phyloP scores from a whole-genome alignment of 2,113 vertebrate species.

The Mandrillus leucophaeus region DNA sequence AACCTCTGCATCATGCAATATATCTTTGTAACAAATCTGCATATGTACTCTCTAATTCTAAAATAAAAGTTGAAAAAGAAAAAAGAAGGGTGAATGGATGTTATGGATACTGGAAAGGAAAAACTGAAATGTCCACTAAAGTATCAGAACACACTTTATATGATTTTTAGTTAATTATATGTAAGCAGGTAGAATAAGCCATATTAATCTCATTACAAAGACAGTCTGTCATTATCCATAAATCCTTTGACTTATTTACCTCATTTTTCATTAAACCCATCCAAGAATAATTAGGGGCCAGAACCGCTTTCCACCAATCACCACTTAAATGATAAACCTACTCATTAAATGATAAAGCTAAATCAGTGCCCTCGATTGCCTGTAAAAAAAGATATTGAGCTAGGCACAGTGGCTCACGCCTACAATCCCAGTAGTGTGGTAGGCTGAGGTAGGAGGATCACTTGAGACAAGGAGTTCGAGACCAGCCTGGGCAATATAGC shows the following conservation, averaged over 20 bases:
- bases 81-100: not conserved
- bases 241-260: not conserved
- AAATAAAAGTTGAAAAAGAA: too few species aligned
- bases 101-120: not conserved
- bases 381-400: not conserved
- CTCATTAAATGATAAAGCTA: not conserved
- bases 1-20: too few species aligned
- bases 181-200: not conserved
- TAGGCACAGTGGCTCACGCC: too few species aligned
- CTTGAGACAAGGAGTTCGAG: too few species aligned
- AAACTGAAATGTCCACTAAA: not conserved
- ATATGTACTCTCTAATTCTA: too few species aligned
- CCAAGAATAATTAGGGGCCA: not conserved
- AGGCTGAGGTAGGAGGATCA: too few species aligned
- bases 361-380: not conserved
- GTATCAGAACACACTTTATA: not conserved
- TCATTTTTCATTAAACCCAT: not conserved
- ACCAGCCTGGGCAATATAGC: too few species aligned
- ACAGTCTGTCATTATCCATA: not conserved
- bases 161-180: conserved; percentile 19
- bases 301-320: not conserved
- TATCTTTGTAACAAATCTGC: too few species aligned
- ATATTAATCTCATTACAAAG: conserved; percentile 19
- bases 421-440: too few species aligned
- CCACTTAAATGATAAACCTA: not conserved